phyloP scores from a whole-genome alignment of 2,113 vertebrate species.

The Chascanopsetta lugubris region DNA sequence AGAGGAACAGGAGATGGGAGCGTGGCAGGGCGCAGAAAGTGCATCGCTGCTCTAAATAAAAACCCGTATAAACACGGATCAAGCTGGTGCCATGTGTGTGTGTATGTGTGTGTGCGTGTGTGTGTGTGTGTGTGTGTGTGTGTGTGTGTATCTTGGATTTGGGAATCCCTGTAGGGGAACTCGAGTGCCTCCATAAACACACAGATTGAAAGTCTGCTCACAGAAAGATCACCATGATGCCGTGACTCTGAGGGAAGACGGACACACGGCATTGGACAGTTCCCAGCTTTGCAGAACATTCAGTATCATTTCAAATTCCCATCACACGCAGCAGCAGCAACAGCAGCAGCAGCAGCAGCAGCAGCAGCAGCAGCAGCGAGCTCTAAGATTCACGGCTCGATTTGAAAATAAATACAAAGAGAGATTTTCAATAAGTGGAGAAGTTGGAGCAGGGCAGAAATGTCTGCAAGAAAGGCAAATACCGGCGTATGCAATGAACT shows the following conservation, averaged over 20 bases:
- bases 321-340: slow-evolving; percentile 26
- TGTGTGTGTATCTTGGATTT: slow-evolving; percentile 20
- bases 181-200: slow-evolving; percentile 1
- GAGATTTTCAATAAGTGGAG: slow-evolving; percentile 2
- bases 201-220: slow-evolving; percentile 22
- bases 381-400: slow-evolving; percentile 14
- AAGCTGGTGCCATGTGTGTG: slow-evolving; percentile 40
- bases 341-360: neutral
- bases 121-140: slow-evolving; percentile 43
- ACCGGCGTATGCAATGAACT: slow-evolving; percentile 9
- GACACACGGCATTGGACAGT: slow-evolving; percentile 44
- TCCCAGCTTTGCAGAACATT: slow-evolving; percentile 21
- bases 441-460: neutral
- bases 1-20: neutral
- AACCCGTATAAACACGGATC: slow-evolving; percentile 26
- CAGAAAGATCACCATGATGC: slow-evolving; percentile 43
- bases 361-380: neutral
- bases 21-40: neutral
- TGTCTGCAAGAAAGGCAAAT: slow-evolving; percentile 21
- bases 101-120: slow-evolving; percentile 36
- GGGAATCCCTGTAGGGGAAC: slow-evolving; percentile 49
- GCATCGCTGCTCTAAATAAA: slow-evolving; percentile 29
- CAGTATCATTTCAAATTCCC: slow-evolving; percentile 50
- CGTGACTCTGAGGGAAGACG: slow-evolving; percentile 35
- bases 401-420: slow-evolving; percentile 20